phyloP scores from a whole-genome alignment of 1,140 invertebrate species.

The Hirudo medicinalis region DNA sequence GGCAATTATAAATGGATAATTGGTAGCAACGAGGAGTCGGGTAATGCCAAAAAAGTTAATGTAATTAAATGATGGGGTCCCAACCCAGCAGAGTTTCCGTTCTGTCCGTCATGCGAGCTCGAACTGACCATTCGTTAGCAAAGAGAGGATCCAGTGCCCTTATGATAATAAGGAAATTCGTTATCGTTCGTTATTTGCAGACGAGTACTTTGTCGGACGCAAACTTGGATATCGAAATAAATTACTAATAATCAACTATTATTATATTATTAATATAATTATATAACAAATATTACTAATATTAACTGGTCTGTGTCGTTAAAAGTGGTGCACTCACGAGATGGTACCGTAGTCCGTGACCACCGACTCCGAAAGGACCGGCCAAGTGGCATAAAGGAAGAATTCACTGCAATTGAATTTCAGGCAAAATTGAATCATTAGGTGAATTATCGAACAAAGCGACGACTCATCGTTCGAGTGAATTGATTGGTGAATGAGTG shows the following conservation, averaged over 20 bases:
- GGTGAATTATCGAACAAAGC: not conserved
- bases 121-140: slow-evolving; percentile 59
- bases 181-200: no score
- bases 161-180: slow-evolving; percentile 9
- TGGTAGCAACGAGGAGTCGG: no score
- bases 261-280: no score
- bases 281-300: no score
- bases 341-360: slow-evolving; percentile 74
- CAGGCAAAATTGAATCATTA: not conserved
- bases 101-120: slow-evolving; percentile 39
- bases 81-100: slow-evolving; percentile 40
- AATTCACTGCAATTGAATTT: slow-evolving; percentile 50
- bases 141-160: slow-evolving; percentile 67
- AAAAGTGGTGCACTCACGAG: slow-evolving; percentile 31
- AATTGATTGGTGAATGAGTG: not conserved
- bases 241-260: no score
- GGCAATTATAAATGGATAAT: no score
- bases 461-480: not conserved
- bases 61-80: no score
- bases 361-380: slow-evolving; percentile 64
- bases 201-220: no score
- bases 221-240: no score
- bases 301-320: no score
- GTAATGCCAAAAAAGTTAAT: no score
- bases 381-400: slow-evolving; percentile 72